phyloP scores from a whole-genome alignment of 2,797 vertebrate species.

The Tiaroga cobitis region DNA sequence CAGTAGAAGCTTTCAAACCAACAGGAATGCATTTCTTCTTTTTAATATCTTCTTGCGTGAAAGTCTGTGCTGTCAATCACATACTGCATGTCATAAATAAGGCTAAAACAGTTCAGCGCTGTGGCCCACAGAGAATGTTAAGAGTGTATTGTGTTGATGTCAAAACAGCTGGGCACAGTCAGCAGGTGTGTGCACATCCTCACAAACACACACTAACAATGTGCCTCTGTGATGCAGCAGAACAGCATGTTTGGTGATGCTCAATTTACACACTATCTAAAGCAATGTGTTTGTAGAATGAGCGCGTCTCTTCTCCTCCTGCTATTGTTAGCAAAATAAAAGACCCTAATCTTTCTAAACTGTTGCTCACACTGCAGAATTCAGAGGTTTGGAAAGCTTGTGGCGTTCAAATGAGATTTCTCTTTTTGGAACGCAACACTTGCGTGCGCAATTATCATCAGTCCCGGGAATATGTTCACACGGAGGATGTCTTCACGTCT shows the following conservation, averaged over 20 bases:
- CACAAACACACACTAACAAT: slow-evolving; percentile 9
- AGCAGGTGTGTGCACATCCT: slow-evolving; percentile 20
- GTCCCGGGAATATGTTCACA: neutral
- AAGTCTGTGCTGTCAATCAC: slow-evolving; percentile 9
- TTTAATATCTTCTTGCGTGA: neutral
- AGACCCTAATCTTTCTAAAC: slow-evolving; percentile 11
- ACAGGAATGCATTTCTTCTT: neutral
- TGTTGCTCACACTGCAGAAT: neutral
- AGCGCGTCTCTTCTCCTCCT: neutral
- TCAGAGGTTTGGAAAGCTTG: neutral
- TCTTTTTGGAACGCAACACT: neutral
- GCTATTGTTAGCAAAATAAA: neutral
- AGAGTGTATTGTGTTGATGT: slow-evolving; percentile 3
- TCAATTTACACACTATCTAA: slow-evolving; percentile 3
- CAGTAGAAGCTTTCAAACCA: neutral
- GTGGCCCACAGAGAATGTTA: neutral
- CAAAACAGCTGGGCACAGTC: slow-evolving; percentile 19
- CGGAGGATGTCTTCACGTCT: slow-evolving; percentile 2
- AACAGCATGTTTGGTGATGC: neutral
- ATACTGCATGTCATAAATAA: neutral
- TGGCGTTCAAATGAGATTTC: neutral
- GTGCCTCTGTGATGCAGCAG: neutral
- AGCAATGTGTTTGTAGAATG: neutral
- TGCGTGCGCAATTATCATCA: neutral
- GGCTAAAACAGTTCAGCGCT: neutral